Base-by-base conservation (phyloP, 2,797 vertebrate species). In the Linurgus olivaceus region DNA sequence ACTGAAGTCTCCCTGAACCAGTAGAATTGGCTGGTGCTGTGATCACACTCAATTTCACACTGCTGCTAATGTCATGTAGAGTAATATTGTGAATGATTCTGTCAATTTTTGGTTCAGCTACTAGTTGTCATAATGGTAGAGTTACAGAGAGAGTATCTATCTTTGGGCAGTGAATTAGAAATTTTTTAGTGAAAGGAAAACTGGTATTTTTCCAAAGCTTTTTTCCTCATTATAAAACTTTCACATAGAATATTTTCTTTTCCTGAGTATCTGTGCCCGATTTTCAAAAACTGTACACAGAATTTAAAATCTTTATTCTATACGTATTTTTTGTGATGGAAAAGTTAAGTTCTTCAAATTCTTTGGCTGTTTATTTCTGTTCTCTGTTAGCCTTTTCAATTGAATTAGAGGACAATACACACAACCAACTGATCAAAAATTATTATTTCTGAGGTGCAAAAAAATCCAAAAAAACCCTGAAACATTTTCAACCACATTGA, bases 11-110 rank as follows among this genome's bases (percentile, higher is more conserved):
- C 47, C 31, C 66, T 72, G 92, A 92, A 94, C 75, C 70, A 88
- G 51, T 91, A 83, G 91, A 92, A 94, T 89, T 94, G 91, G 29
- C 31, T 78, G 62, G 42, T 88, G 21, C 87, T 91, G 51, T 86
- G 89, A 93, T 91, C 78, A 93, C 87, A 93, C 84, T 94, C 91
- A 94, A 90, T 95, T 96, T 95, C 91, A 88, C 92, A 93, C 65
- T 88, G 62, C 62, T 83, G 72, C 87, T 83, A 65, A 87, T 81
- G 94, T 90, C 68, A 38, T 37, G 75, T 77, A 75, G 72, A 93
- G 79, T 78, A 92, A 92, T 86, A 88, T 12, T 81, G 65, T 93
- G 87, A 90, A 93, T 52, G 45, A 89, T 37, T 85, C 86, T 93
- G 75, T 66, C 78, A 81, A 70, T 86, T 96, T 95, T 93, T 91